Base-by-base conservation (phyloP, 2,797 vertebrate genomes). In the Gambusia yucatana region DNA sequence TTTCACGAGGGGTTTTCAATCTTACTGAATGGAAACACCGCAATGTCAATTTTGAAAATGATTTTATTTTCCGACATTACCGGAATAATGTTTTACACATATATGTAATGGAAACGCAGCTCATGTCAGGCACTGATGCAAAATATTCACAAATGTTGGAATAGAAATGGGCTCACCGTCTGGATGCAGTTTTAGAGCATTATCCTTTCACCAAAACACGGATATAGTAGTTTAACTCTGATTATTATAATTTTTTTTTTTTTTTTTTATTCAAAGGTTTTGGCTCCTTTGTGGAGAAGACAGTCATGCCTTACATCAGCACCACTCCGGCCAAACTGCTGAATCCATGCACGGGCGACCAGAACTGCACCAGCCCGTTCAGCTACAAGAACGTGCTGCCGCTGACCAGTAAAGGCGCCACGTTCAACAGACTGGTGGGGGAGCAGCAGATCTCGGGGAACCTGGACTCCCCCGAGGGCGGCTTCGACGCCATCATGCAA, bases 401-500 rank as follows among this genome's bases (percentile, higher is more conserved):
- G 30, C 96, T 99, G 72, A 99, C 98, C 71, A 93, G 87, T 2
- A 86, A 97, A 52, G 98, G 98, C 47, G 90, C 91, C 4, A 88
- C 85, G 30, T 99, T 99, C 83, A 99, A 99, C 89, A 93, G 90
- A 0, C 95, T 99, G 80, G 98, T 99, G 78, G 97, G 98, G 61
- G 93, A 96, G 90, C 98, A 99, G 92, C 97, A 98, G 77, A 99
- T 99, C 91, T 99, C 98, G 69, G 98, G 98, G 71, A 99, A 99
- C 93, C 92, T 99, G 92, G 98, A 99, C 94, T 99, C 98, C 82
- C 98, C 98, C 0, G 98, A 99, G 93, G 98, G 98, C 36, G 98
- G 98, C 72, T 99, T 99, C 87, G 98, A 99, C 65, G 98, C 98
- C 75, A 99, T 99, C 90, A 99, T 99, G 98, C 98, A 99, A 87